Evolutionary conservation across 2,113 vertebrate genomes (phyloP), one percentile per base, ranked within the genome.

Genomic region (Cacatua alba): DNA sequence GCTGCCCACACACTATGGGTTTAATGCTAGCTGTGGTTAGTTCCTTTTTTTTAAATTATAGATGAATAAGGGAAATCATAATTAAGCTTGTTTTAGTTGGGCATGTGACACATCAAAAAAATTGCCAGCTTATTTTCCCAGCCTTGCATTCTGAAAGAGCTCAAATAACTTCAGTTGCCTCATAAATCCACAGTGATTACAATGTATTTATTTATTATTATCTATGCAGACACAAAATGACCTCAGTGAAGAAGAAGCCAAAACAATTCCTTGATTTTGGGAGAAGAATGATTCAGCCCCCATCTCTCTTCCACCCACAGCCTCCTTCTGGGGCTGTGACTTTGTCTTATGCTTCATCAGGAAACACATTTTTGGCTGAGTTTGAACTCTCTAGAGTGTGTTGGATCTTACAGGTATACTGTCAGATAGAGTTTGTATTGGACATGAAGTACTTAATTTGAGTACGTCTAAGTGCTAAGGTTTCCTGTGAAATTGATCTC

Each of bases 21-120:
- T 87, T 85, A 87, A 77, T 88, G 59, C 63, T 63, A 77, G 78
- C 87, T 94, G 71, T 70, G 78, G 82, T 77, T 92, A 44, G 11
- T 60, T 51, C 2, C 11, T 29, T 26, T 60, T 7, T 23, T 3
- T 60, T 51, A 16, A 67, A 86, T 26, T 88, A 43, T 28, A 70
- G 87, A 88, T 93, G 75, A 96, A 68, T 83, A 92, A 88, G 64
- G 60, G 46, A 95, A 93, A 78, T 74, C 19, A 20, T 83, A 74
- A 79, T 82, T 95, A 82, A 94, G 23, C 16, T 95, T 91, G 82
- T 89, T 97, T 95, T 94, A 74, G 49, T 74, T 95, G 82, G 86
- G 72, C 84, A 60, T 80, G 13, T 76, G 93, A 87, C 44, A 68
- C 83, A 85, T 75, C 2, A 71, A 49, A 85, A 92, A 91, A 82